Percentiles rank a stretch among this genome's conserved stretches.
These are phyloP conservation scores for Mechanitis mazaeus DNA, from an alignment of 2,888 invertebrate species.

Conservation along the genomic window DNA sequence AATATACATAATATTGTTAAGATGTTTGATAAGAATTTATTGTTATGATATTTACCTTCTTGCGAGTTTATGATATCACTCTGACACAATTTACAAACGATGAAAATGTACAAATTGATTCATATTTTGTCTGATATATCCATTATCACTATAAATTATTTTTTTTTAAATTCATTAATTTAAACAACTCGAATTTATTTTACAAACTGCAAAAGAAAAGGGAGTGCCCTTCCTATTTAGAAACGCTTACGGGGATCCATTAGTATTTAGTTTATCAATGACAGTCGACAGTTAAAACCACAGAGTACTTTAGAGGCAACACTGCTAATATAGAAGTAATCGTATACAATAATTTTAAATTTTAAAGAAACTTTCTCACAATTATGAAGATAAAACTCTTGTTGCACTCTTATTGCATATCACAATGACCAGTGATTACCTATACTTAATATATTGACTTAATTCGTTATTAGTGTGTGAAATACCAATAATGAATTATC, in stretches of 20 bases:
- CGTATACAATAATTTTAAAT: too few species aligned
- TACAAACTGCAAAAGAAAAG: conserved; percentile 26
- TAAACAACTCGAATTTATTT: conserved; percentile 4
- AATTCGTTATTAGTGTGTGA: too few species aligned
- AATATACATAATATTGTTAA: background rate
- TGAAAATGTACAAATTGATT: conserved; percentile 2
- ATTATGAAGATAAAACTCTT: too few species aligned
- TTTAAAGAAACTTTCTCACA: too few species aligned
- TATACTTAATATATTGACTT: too few species aligned
- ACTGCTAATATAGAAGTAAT: too few species aligned
- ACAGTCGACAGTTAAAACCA: conserved; percentile 24
- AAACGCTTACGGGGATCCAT: conserved; percentile 24
- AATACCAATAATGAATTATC: too few species aligned
- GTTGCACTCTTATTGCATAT: too few species aligned
- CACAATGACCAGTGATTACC: too few species aligned
- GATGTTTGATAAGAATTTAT: background rate
- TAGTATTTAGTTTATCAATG: conserved; percentile 25
- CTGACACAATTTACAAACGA: background rate
- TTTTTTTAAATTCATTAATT: conserved; percentile 2
- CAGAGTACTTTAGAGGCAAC: background rate
- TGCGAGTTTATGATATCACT: background rate
- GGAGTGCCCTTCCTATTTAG: conserved; percentile 30
- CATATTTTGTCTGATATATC: conserved; percentile 17
- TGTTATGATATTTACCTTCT: conserved; percentile 3
- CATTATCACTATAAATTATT: conserved; percentile 15